Conservation (phyloP, 1,140 invertebrate genomes). For the Pemphigus obesinymphae region DNA sequence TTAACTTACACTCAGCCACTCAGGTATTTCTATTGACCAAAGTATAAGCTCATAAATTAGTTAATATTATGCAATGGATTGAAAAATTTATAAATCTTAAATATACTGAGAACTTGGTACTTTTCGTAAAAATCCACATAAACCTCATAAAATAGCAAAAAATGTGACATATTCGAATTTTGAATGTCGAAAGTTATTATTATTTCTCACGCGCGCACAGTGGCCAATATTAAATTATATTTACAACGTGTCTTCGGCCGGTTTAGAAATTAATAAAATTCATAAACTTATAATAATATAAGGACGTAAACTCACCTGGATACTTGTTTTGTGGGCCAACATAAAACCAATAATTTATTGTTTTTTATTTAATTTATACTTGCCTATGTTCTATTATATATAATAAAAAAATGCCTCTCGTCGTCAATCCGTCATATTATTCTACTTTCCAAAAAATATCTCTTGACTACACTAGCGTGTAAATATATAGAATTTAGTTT, state of each 20-base stretch:
- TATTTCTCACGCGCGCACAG: background rate
- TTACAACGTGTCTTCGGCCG: background rate
- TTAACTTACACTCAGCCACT: too few relatives aligned
- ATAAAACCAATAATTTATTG: conserved; percentile 6
- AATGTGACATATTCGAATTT: too few relatives aligned
- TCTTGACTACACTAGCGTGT: background rate
- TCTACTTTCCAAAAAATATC: background rate
- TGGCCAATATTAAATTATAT: background rate
- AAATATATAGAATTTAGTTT: background rate
- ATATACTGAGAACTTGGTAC: background rate
- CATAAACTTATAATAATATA: background rate
- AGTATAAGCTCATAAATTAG: too few relatives aligned
- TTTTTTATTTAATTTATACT: background rate
- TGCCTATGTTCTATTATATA: background rate
- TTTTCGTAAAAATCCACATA: background rate
- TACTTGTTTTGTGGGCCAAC: background rate
- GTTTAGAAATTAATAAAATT: conserved; percentile 1
- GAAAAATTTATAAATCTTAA: background rate
- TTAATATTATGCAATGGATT: too few relatives aligned
- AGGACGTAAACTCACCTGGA: background rate
- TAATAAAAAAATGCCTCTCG: too few relatives aligned
- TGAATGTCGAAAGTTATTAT: background rate
- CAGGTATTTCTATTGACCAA: too few relatives aligned
- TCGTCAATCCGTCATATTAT: background rate
- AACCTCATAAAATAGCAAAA: background rate